Evolutionary conservation across 2,888 invertebrate genomes (phyloP).

Genomic region (Caenorhabditis sulstoni): DNA sequence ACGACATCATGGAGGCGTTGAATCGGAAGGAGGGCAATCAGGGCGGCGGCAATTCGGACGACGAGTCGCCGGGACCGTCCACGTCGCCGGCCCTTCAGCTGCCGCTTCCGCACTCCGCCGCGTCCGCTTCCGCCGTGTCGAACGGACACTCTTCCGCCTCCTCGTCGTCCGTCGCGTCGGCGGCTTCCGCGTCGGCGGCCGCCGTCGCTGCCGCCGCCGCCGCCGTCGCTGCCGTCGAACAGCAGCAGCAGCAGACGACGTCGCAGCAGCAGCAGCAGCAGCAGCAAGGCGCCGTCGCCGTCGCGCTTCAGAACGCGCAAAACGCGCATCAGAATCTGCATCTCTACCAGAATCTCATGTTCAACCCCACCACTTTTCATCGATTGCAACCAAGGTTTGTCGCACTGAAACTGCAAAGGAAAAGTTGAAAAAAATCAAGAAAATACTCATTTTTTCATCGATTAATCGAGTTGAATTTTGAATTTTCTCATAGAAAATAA

Average conservation of each 20-base stretch:
- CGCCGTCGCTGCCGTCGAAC: constrained; percentile 49
- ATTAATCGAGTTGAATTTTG: too few relatives aligned
- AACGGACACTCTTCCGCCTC: constrained; percentile 40
- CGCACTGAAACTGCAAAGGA: too few relatives aligned
- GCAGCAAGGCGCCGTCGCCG: constrained; percentile 24
- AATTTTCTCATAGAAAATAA: too few relatives aligned
- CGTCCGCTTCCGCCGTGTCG: neutral
- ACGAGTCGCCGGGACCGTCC: constrained; percentile 77
- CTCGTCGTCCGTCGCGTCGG: constrained; percentile 28
- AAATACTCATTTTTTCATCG: too few relatives aligned
- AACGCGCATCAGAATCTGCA: constrained; percentile 48
- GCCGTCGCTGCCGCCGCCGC: constrained; percentile 55
- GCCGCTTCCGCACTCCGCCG: too few relatives aligned
- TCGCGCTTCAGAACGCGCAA: constrained; percentile 50
- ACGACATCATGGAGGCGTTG: constrained; percentile 82
- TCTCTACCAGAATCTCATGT: constrained; percentile 35
- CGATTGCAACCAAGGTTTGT: too few relatives aligned
- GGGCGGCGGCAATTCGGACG: constrained; percentile 74
- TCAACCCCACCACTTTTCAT: too few relatives aligned
- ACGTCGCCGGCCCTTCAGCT: constrained; percentile 56
- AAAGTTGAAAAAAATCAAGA: too few relatives aligned
- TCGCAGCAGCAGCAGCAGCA: constrained; percentile 3
- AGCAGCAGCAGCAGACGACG: constrained; percentile 12
- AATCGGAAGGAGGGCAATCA: constrained; percentile 75
- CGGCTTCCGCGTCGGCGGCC: constrained; percentile 43